These are phyloP conservation scores for Zaprionus ornatus DNA, from an alignment of 1,140 invertebrate species.

Conservation along the genomic window DNA sequence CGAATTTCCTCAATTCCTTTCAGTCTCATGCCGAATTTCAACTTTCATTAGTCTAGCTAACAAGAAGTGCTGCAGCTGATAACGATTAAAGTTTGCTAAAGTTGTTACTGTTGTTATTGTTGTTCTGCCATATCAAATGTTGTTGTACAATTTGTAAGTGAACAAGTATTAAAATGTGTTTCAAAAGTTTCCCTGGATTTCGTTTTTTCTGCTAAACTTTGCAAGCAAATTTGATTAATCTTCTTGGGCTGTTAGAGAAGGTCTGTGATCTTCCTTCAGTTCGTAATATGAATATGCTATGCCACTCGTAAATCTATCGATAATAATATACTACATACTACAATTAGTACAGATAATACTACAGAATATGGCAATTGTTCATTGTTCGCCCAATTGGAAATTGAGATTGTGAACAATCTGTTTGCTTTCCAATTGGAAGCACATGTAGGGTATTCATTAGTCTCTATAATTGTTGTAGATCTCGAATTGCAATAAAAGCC, in stretches of 20 bases:
- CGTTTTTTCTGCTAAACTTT: background rate
- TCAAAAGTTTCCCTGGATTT: background rate
- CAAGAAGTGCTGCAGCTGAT: constrained; percentile 18
- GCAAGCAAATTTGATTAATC: background rate
- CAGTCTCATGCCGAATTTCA: background rate
- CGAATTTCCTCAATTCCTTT: constrained; percentile 3
- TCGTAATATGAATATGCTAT: background rate
- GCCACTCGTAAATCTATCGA: background rate
- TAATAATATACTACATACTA: too few relatives aligned
- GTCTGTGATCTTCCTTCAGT: background rate
- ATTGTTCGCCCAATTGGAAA: too few relatives aligned
- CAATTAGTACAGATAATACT: too few relatives aligned
- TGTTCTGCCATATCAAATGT: background rate
- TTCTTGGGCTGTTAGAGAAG: background rate
- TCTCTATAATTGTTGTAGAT: too few relatives aligned
- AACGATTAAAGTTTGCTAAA: background rate
- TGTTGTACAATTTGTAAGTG: constrained; percentile 5
- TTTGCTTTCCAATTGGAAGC: too few relatives aligned
- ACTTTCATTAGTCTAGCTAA: constrained; percentile 18
- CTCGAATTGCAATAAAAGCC: too few relatives aligned
- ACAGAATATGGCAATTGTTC: too few relatives aligned
- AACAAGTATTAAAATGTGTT: background rate
- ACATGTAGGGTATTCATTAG: too few relatives aligned
- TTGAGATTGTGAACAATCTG: too few relatives aligned
- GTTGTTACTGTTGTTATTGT: background rate